Base-by-base conservation (phyloP, 2,888 invertebrate genomes). In the Chalcis sispes region DNA sequence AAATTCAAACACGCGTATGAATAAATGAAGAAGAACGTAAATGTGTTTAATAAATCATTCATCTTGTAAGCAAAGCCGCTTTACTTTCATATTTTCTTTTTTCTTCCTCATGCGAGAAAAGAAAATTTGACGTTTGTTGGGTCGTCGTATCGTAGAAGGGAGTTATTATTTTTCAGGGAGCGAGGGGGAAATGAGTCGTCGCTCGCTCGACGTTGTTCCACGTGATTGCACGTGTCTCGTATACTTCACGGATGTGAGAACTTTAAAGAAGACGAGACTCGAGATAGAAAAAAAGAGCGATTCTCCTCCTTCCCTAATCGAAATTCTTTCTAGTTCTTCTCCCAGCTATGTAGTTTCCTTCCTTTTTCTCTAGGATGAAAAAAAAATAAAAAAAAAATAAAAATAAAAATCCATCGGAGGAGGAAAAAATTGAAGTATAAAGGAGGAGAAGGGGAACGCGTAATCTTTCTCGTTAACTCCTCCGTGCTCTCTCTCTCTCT, bases 171-270 rank as follows among this genome's bases (percentile, higher is more conserved):
- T 71, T 42, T 52, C 61, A 36, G 5, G 36, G 36, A 36, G 58
- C 42, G 8, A 48, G 77, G 62, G 72, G 77, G 77, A 75, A 32
- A 20, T 23, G 56, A 61, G 50, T 61, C 81, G 82, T 69, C n/a
- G n/a, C n/a, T n/a, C n/a, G n/a, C n/a, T n/a, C n/a, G n/a, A n/a
- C n/a, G n/a, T 82, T 82, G 76, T 85, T 85, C 54, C 82, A 56
- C 81, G 81, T 85, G 85, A 85, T 85, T 85, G 85, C 82, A 79
- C 81, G 80, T 79, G 80, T 82, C 79, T 72, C 58, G 72, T 71
- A 20, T 7, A 20, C 1, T 8, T 1, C 7, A 78, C 62, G 27
- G 80, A 82, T 80, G 81, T 42, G 54, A n/a, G n/a, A 77, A 69
- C 67, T 73, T 79, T 69, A 62, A 67, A n/a, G n/a, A 80, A 72